These are phyloP conservation scores for Drosophila mojavensis DNA, from an alignment of 1,140 invertebrate species.

Conservation along the genomic window DNA sequence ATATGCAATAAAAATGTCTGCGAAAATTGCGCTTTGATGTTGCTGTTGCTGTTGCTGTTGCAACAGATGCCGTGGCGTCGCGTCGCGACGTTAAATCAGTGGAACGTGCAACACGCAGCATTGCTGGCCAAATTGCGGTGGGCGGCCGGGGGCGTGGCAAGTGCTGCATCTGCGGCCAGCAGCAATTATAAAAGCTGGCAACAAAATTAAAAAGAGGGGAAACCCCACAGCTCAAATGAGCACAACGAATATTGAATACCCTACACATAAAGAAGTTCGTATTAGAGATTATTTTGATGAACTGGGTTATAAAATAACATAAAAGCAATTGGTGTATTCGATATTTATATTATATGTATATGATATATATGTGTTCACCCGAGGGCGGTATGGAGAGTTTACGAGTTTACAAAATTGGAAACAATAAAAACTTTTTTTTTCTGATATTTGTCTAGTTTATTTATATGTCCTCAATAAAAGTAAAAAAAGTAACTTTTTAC, in stretches of 20 bases:
- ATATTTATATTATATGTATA: too few relatives aligned
- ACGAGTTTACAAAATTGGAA: too few relatives aligned
- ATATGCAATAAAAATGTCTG: slow-evolving; percentile 50
- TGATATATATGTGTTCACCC: too few relatives aligned
- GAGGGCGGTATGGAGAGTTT: too few relatives aligned
- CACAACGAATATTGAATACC: background rate
- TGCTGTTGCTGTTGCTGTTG: slow-evolving; percentile 33
- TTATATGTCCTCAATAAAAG: too few relatives aligned
- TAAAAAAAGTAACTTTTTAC: too few relatives aligned
- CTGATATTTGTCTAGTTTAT: too few relatives aligned
- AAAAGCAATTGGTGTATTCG: too few relatives aligned
- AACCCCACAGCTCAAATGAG: background rate
- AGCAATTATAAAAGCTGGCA: slow-evolving; percentile 41
- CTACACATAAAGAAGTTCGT: background rate
- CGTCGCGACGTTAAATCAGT: slow-evolving; percentile 22
- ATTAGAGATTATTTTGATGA: too few relatives aligned
- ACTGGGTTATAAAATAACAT: too few relatives aligned
- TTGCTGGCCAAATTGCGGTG: background rate
- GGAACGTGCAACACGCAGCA: slow-evolving; percentile 44
- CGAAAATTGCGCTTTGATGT: slow-evolving; percentile 48
- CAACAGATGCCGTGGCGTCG: slow-evolving; percentile 20
- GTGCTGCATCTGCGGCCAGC: background rate
- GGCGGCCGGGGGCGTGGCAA: background rate
- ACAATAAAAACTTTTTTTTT: too few relatives aligned
- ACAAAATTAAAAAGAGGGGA: background rate